Evolutionary conservation across 2,888 invertebrate genomes (phyloP).

Genomic region (Chymomyza procnemis): DNA sequence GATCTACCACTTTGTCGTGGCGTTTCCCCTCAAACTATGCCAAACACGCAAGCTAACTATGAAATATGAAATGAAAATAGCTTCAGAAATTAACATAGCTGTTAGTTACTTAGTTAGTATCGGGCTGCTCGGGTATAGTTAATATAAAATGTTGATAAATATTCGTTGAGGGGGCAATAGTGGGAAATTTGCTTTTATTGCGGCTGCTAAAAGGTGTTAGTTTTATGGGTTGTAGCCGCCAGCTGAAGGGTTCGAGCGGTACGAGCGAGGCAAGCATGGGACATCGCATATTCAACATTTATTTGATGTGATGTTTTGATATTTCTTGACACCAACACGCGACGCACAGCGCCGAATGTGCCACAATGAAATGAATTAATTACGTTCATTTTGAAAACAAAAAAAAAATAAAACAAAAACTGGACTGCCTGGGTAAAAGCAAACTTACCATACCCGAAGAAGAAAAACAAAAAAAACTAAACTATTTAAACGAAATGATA

Average conservation of each 20-base stretch:
- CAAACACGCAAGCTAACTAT: conserved; percentile 61
- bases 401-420: conserved; percentile 26
- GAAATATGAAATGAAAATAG: conserved; percentile 59
- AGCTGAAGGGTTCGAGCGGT: conserved; percentile 21
- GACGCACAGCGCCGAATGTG: conserved; percentile 55
- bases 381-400: conserved; percentile 72
- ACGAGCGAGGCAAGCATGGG: conserved; percentile 26
- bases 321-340: conserved; percentile 79
- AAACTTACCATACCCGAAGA: neutral
- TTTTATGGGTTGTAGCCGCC: conserved; percentile 20
- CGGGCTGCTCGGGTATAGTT: neutral
- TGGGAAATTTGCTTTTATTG: conserved; percentile 14
- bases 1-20: conserved; percentile 68
- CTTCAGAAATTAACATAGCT: conserved; percentile 65
- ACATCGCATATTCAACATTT: conserved; percentile 73
- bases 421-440: conserved; percentile 13
- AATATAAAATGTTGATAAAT: conserved; percentile 3
- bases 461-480: conserved; percentile 45
- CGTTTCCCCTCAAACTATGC: conserved; percentile 35
- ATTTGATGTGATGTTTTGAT: conserved; percentile 79
- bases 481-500: conserved; percentile 75
- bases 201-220: conserved; percentile 54
- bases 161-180: neutral
- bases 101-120: conserved; percentile 22
- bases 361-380: conserved; percentile 74